Percentiles rank a stretch among this genome's conserved stretches.
Evolutionary conservation across 2,797 vertebrate genomes (phyloP).

Genomic region (Artibeus jamaicensis): DNA sequence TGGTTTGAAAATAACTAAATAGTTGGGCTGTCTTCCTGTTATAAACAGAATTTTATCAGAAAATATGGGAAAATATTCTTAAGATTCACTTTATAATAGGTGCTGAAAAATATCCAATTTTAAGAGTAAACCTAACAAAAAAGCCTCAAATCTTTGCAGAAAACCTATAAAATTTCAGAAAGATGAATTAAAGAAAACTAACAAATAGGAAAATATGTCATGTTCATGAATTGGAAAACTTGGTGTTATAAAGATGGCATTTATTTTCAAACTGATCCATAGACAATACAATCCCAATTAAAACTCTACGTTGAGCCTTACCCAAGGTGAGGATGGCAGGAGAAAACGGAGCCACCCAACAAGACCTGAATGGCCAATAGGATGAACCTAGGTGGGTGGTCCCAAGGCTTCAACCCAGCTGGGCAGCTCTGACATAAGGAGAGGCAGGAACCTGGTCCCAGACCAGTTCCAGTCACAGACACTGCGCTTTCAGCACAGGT

Average conservation of each 20-base stretch:
- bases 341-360: neutral
- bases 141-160: neutral
- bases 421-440: neutral
- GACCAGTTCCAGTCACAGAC: neutral
- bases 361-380: neutral
- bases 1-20: neutral
- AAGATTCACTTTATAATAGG: neutral
- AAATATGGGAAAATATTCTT: neutral
- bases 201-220: neutral
- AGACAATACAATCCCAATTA: neutral
- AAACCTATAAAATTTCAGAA: slow-evolving; percentile 9
- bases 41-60: neutral
- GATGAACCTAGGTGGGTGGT: neutral
- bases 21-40: neutral
- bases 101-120: neutral
- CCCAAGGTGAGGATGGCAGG: neutral
- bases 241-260: neutral
- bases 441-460: neutral
- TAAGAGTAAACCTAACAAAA: neutral
- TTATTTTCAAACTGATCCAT: neutral
- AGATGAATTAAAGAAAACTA: neutral
- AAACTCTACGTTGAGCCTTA: neutral
- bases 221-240: neutral
- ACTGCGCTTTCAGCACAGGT: neutral
- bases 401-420: neutral